These are phyloP conservation scores for Dryobota labecula DNA, from an alignment of 2,888 invertebrate genomes.

Conservation along the genomic window DNA sequence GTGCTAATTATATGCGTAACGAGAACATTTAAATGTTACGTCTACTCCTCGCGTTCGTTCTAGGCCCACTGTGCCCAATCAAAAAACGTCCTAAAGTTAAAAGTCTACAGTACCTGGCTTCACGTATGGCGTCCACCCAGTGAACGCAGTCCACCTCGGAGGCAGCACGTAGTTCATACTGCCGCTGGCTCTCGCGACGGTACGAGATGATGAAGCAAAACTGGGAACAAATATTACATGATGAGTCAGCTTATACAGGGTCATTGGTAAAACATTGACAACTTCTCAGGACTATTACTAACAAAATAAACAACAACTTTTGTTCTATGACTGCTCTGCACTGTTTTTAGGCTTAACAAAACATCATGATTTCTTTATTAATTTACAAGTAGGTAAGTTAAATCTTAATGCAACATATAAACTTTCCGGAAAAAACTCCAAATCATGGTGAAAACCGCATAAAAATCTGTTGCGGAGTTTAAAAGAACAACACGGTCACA, in stretches of 20 bases:
- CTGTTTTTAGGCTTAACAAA: no score
- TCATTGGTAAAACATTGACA: no score
- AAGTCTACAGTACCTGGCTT: constrained; percentile 93
- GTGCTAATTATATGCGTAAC: no score
- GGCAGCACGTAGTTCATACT: constrained; percentile 96
- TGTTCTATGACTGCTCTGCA: no score
- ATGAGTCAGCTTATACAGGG: background rate
- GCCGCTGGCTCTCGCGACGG: constrained; percentile 95
- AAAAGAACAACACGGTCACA: background rate
- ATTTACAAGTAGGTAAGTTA: no score
- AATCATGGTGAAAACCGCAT: background rate
- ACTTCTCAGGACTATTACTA: no score
- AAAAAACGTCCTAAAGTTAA: background rate
- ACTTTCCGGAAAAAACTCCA: background rate
- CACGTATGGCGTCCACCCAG: constrained; percentile 97
- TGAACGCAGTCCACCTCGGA: constrained; percentile 96
- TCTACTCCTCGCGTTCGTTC: no score
- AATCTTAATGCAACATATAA: no score
- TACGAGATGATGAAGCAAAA: constrained; percentile 97
- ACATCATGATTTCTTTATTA: no score
- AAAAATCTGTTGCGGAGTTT: background rate
- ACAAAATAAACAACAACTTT: no score
- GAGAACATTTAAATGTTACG: background rate
- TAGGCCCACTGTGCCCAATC: background rate
- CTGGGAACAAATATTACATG: constrained; percentile 85